These are phyloP conservation scores for Drosophila robusta DNA, from an alignment of 2,888 invertebrate species.

Conservation along the genomic window DNA sequence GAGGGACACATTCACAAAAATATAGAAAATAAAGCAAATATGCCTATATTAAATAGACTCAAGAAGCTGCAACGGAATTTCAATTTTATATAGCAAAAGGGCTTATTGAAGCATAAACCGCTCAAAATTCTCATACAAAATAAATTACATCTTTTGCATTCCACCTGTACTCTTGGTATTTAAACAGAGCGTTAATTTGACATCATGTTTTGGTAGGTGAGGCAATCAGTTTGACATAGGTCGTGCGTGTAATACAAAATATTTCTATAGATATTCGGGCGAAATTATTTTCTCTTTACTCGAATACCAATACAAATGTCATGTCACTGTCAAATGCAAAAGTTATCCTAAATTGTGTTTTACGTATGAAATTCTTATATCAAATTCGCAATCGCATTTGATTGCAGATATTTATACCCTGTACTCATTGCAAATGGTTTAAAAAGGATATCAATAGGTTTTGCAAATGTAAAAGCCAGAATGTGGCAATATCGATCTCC, in stretches of 20 bases:
- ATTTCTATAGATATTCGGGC: conserved; percentile 26
- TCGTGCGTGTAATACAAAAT: conserved; percentile 9
- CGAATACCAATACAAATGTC: conserved; percentile 25
- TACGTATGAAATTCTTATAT: conserved; percentile 10
- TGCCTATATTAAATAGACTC: too few relatives aligned
- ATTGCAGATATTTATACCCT: conserved; percentile 10
- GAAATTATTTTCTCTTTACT: conserved; percentile 18
- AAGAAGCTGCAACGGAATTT: too few relatives aligned
- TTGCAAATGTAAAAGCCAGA: too few relatives aligned
- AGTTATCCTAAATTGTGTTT: conserved; percentile 13
- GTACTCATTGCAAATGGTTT: too few relatives aligned
- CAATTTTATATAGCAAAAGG: too few relatives aligned
- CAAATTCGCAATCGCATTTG: conserved; percentile 19
- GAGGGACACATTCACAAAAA: too few relatives aligned
- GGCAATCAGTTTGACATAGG: conserved; percentile 25
- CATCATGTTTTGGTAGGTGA: conserved; percentile 1
- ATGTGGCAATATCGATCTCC: too few relatives aligned
- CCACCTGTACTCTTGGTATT: background rate
- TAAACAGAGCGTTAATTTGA: conserved; percentile 21
- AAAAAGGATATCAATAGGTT: too few relatives aligned
- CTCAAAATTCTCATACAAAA: too few relatives aligned
- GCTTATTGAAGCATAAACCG: too few relatives aligned
- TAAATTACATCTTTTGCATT: background rate
- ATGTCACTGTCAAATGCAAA: conserved; percentile 48
- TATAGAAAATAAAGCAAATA: too few relatives aligned